These are phyloP conservation scores for Clunio marinus DNA, from an alignment of 2,888 invertebrate genomes.

Conservation along the genomic window DNA sequence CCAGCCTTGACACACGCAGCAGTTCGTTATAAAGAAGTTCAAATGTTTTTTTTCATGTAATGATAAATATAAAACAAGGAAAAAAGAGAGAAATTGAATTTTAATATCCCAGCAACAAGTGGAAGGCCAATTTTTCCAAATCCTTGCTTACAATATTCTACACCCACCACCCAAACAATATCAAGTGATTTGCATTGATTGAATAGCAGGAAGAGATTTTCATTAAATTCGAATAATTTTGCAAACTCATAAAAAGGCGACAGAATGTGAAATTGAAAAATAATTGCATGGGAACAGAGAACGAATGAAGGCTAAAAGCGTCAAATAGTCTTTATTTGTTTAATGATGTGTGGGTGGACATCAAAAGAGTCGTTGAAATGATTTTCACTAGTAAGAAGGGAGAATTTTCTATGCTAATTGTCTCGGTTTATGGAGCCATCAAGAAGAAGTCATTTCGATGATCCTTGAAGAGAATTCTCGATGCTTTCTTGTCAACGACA, in stretches of 20 bases:
- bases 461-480: neutral
- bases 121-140: neutral
- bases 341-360: neutral
- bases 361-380: neutral
- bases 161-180: no score
- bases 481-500: neutral
- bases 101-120: constrained; percentile 5
- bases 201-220: neutral
- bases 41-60: neutral
- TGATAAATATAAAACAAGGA: no score
- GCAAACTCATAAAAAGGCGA: constrained; percentile 17
- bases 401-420: neutral
- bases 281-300: constrained; percentile 11
- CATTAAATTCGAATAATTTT: neutral
- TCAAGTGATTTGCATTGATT: neutral
- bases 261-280: constrained; percentile 24
- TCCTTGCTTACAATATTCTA: neutral
- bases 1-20: no score
- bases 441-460: neutral
- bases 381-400: neutral
- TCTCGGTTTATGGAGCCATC: neutral
- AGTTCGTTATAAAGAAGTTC: neutral
- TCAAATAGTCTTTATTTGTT: neutral
- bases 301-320: neutral
- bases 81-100: neutral